Evolutionary conservation across 2,113 vertebrate species (phyloP).

Genomic region (Ailurus styani): DNA sequence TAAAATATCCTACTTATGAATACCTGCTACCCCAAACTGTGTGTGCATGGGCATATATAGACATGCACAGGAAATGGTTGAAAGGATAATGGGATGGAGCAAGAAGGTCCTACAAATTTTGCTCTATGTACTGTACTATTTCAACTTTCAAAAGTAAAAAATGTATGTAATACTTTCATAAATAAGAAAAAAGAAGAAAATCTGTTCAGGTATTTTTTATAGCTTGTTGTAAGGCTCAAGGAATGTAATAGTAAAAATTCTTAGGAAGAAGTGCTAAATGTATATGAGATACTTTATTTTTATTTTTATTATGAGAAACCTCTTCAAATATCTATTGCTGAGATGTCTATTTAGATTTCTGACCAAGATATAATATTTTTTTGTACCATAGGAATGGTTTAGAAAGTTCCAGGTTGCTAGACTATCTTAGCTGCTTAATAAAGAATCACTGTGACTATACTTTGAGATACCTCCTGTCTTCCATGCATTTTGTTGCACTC

Average conservation of each 20-base stretch:
- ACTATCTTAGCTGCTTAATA: neutral
- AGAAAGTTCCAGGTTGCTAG: neutral
- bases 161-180: neutral
- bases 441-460: neutral
- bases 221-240: neutral
- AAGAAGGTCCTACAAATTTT: neutral
- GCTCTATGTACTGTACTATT: neutral
- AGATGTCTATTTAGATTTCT: neutral
- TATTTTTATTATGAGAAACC: neutral
- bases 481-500: neutral
- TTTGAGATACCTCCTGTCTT: neutral
- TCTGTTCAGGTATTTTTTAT: neutral
- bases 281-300: neutral
- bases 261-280: neutral
- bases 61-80: neutral
- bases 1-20: neutral
- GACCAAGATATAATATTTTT: neutral
- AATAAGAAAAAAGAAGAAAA: neutral
- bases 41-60: neutral
- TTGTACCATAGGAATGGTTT: neutral
- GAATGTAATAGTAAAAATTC: conserved; percentile 2
- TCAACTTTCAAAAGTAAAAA: neutral
- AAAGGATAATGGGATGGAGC: neutral
- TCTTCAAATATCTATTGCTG: neutral
- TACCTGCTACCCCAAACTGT: neutral